These are phyloP conservation scores for Gonioctena quinquepunctata DNA, from an alignment of 1,140 invertebrate species.

Conservation along the genomic window DNA sequence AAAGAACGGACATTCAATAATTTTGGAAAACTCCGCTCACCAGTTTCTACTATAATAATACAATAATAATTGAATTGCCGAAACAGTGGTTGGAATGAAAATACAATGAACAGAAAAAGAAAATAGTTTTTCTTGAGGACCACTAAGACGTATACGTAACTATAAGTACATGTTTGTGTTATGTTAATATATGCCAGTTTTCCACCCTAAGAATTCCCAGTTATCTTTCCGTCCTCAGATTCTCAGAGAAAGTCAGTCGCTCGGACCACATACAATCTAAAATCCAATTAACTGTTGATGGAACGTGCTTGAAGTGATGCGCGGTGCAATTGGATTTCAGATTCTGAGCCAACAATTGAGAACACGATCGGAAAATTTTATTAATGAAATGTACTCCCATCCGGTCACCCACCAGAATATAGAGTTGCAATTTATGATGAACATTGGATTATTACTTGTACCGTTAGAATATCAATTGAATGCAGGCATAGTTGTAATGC, in stretches of 20 bases:
- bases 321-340: neutral
- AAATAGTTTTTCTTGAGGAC: too few relatives aligned
- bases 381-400: conserved; percentile 46
- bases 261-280: conserved; percentile 1
- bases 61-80: too few relatives aligned
- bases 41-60: too few relatives aligned
- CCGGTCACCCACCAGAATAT: conserved; percentile 38
- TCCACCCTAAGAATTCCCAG: too few relatives aligned
- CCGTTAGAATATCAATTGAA: conserved; percentile 23
- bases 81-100: too few relatives aligned
- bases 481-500: neutral
- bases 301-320: neutral
- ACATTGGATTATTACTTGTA: conserved; percentile 31
- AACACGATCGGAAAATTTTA: conserved; percentile 43
- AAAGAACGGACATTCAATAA: too few relatives aligned
- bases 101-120: too few relatives aligned
- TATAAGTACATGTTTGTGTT: too few relatives aligned
- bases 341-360: conserved; percentile 22
- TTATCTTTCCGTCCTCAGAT: too few relatives aligned
- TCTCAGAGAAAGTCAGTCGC: neutral
- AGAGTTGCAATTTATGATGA: conserved; percentile 40
- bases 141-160: too few relatives aligned
- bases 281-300: conserved; percentile 18
- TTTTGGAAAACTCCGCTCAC: too few relatives aligned
- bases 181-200: too few relatives aligned